Conservation (phyloP, 2,888 invertebrate species). For the Hyppa rectilinea region DNA sequence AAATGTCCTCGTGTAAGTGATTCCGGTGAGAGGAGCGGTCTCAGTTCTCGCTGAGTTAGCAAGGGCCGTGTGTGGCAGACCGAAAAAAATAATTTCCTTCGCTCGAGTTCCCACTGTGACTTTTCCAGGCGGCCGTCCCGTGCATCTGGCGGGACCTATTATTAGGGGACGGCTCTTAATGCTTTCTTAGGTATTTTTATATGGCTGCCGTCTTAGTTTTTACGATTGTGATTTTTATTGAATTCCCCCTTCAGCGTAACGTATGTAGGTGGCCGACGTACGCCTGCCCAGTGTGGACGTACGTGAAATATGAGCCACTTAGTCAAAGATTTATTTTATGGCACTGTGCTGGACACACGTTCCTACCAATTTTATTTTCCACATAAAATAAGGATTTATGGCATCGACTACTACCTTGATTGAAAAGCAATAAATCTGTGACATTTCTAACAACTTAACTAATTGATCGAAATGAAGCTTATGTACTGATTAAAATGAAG, state of each 20-base stretch:
- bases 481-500: background rate
- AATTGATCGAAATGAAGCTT: conserved; percentile 2
- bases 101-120: conserved; percentile 89
- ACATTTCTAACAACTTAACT: conserved; percentile 2
- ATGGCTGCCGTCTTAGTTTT: conserved; percentile 88
- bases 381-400: conserved; percentile 62
- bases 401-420: conserved; percentile 35
- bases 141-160: conserved; percentile 90
- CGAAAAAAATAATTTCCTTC: conserved; percentile 90
- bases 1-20: conserved; percentile 78
- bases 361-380: conserved; percentile 77
- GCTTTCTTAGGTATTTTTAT: conserved; percentile 90
- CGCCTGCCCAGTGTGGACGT: conserved; percentile 83
- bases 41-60: conserved; percentile 87
- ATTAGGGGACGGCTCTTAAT: conserved; percentile 90
- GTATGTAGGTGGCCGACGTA: conserved; percentile 77
- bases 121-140: conserved; percentile 89
- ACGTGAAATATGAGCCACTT: conserved; percentile 89
- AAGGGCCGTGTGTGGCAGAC: conserved; percentile 90
- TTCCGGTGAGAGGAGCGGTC: conserved; percentile 79
- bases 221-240: conserved; percentile 91
- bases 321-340: conserved; percentile 87
- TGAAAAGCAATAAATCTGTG: conserved; percentile 40
- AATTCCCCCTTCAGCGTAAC: conserved; percentile 80
- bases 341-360: conserved; percentile 78